Evolutionary conservation across 2,113 vertebrate species (phyloP).

Genomic region (Benitochromis conjunctus): DNA sequence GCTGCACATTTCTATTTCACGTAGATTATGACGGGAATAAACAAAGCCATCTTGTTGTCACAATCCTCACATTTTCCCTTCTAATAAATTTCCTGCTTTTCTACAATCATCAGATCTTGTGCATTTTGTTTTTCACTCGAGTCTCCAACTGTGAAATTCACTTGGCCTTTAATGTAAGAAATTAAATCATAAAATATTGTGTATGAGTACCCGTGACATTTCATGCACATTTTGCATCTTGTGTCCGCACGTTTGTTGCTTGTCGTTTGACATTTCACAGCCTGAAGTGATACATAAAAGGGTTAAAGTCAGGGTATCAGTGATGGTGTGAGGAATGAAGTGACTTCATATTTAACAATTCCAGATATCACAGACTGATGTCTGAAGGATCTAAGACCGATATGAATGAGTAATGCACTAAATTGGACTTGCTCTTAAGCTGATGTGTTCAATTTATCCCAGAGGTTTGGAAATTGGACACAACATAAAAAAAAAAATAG

Average conservation of each 20-base stretch:
- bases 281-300: neutral
- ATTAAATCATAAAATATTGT: neutral
- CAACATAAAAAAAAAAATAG: neutral
- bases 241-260: neutral
- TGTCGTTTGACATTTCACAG: fast-evolving
- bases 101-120: conserved; percentile 13
- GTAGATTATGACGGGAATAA: conserved; percentile 1
- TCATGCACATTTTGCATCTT: neutral
- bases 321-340: neutral
- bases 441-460: neutral
- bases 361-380: neutral
- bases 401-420: neutral
- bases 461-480: neutral
- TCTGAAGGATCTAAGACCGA: neutral
- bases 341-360: neutral
- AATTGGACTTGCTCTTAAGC: neutral
- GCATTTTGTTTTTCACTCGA: neutral
- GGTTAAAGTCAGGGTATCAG: neutral
- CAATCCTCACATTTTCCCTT: neutral
- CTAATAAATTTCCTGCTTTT: conserved; percentile 67
- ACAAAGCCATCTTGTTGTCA: neutral
- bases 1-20: neutral
- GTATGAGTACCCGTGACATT: fast-evolving
- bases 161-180: fast-evolving
- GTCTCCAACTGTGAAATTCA: neutral